These are phyloP conservation scores for Periophthalmus magnuspinnatus DNA, from an alignment of 2,797 vertebrate genomes.

Conservation along the genomic window DNA sequence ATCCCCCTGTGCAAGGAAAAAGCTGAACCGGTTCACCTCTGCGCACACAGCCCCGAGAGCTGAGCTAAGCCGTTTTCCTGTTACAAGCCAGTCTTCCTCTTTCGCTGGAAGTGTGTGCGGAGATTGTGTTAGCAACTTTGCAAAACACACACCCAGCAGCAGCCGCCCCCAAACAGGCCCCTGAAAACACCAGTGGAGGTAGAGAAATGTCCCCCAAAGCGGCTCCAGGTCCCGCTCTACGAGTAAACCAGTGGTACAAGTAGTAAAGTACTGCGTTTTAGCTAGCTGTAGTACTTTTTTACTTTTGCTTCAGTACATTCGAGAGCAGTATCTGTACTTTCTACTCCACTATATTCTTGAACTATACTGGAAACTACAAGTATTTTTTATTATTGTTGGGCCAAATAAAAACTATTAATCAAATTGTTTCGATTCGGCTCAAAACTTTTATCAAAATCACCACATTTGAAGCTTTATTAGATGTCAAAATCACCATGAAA, in stretches of 20 bases:
- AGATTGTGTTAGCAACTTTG: conserved; percentile 53
- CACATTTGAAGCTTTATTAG: no score
- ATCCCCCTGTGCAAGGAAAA: conserved; percentile 43
- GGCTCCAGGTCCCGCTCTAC: conserved; percentile 29
- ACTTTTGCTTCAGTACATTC: no score
- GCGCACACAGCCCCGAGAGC: conserved; percentile 48
- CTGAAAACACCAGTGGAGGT: conserved; percentile 66
- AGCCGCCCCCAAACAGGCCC: conserved; percentile 64
- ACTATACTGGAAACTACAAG: no score
- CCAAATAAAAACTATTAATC: no score
- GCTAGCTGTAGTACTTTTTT: no score
- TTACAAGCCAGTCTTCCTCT: conserved; percentile 54
- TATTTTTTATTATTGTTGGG: no score
- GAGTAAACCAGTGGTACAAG: not conserved
- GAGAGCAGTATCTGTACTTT: no score
- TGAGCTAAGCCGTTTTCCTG: conserved; percentile 68
- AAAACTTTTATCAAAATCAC: no score
- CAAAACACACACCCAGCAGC: conserved; percentile 48
- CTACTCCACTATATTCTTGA: no score
- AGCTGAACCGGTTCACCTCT: conserved; percentile 53
- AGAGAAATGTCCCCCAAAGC: conserved; percentile 66
- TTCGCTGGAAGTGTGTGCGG: conserved; percentile 49
- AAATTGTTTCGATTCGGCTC: no score
- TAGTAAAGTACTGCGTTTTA: not conserved
- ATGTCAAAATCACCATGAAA: no score